Percentiles rank a stretch among this genome's conserved stretches.
phyloP scores from a whole-genome alignment of 2,888 invertebrate genomes.

The Gryllus longicercus region DNA sequence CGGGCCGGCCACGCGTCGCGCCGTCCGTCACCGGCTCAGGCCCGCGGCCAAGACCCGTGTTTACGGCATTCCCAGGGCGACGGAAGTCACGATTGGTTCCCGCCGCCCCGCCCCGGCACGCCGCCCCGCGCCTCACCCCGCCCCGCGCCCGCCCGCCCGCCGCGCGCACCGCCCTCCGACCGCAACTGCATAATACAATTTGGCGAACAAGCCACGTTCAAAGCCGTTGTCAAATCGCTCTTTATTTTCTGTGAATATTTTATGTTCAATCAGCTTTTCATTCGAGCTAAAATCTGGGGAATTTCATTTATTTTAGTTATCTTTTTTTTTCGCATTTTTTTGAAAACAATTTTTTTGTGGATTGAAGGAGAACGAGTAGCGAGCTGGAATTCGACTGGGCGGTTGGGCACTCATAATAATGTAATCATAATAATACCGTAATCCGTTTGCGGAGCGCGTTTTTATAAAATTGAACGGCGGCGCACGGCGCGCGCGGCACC shows the following conservation, averaged over 20 bases:
- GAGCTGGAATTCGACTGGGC: constrained; percentile 3
- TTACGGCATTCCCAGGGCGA: not conserved
- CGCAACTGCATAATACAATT: constrained; percentile 8
- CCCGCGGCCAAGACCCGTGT: not conserved
- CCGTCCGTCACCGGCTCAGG: too few species aligned
- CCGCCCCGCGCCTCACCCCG: not conserved
- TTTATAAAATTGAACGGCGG: constrained; percentile 2
- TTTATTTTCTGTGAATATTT: constrained; percentile 2
- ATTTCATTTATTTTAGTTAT: constrained; percentile 17
- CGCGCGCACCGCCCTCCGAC: not conserved
- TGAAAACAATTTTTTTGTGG: constrained; percentile 1
- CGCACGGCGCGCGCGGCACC: not conserved
- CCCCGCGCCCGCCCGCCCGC: not conserved
- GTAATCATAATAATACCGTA: not conserved
- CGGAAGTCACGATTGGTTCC: not conserved
- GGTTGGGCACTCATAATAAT: constrained; percentile 3
- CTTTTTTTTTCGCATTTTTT: not conserved
- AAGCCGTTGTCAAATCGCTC: not conserved
- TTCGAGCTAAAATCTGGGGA: constrained; percentile 11
- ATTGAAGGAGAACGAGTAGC: constrained; percentile 1
- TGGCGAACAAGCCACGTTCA: not conserved
- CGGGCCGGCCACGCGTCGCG: too few species aligned
- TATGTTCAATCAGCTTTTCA: constrained; percentile 17
- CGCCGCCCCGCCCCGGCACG: not conserved
- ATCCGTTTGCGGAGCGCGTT: constrained; percentile 8